Base-by-base conservation (phyloP, 2,797 vertebrate genomes). In the Schizothorax lantsangensis region DNA sequence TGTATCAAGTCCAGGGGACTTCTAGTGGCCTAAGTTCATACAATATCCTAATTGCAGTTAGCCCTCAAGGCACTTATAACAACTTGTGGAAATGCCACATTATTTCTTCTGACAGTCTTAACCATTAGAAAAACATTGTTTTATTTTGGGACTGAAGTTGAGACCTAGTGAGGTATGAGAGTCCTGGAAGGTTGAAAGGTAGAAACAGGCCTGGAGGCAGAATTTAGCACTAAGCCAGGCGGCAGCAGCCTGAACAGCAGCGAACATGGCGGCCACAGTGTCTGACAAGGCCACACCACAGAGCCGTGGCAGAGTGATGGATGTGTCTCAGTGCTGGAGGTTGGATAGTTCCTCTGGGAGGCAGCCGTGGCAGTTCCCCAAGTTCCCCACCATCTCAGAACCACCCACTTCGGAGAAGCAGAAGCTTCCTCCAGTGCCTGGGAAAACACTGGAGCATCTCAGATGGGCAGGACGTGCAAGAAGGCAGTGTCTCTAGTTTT, bases 171-270 rank as follows among this genome's bases (percentile, higher is more conserved):
- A 85, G 49, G 38, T 66, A 66, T 52, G 26, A 54, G 79, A 81
- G 49, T 33, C 72, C 59, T 83, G 30, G 26, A 68, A 85, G 83
- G 86, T 79, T 84, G 62, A 90, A 89, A 88, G 89, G 88, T 6
- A 8, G 86, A 92, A 91, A 89, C 84, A 87, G 59, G 81, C 88
- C 77, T 81, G 88, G 81, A 90, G 89, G 45, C 23, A 59, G 36
- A 86, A 54, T 57, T 86, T 75, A 66, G 43, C 71, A 73, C 21
- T 15, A 47, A 73, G n/a, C 26, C n/a, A 75, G 33, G 38, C 12
- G 1, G 52, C 26, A 81, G 45, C 36, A 77, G 71, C 36, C 17
- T 68, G 40, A 54, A 73, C 17, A 43, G 57, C 80, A 84, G 19
- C 64, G 38, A 77, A 85, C 66, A 72, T 79, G 52, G 49, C n/a